Conservation (phyloP, 2,113 vertebrate genomes). For the Hippoglossus stenolepis region DNA sequence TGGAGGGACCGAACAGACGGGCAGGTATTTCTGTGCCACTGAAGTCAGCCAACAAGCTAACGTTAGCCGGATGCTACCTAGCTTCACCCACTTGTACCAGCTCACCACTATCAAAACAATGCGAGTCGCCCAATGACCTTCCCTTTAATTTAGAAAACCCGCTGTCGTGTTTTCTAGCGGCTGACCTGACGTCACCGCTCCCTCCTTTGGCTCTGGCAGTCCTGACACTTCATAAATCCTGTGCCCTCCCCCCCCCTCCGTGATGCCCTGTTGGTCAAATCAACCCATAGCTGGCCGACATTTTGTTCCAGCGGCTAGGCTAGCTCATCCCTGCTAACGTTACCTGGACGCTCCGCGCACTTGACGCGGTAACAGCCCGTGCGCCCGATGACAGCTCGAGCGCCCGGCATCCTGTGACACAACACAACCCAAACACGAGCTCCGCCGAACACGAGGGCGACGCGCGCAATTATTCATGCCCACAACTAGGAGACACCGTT, state of each 20-base stretch:
- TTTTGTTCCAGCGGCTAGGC: constrained; percentile 86
- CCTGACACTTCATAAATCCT: constrained; percentile 33
- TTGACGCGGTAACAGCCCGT: constrained; percentile 29
- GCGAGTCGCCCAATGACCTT: constrained; percentile 53
- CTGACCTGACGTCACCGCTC: constrained; percentile 12
- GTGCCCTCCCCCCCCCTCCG: constrained; percentile 16
- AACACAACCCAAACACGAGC: background rate
- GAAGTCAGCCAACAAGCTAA: constrained; percentile 39
- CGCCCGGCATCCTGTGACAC: constrained; percentile 23
- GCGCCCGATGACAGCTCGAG: constrained; percentile 65
- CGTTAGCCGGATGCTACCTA: constrained; percentile 40
- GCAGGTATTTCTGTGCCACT: constrained; percentile 5
- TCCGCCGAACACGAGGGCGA: background rate
- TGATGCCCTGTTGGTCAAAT: constrained; percentile 60
- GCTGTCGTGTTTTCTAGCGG: constrained; percentile 22
- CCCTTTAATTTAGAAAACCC: background rate
- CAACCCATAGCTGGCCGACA: constrained; percentile 88
- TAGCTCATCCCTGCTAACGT: constrained; percentile 66
- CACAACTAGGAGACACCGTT: constrained; percentile 16
- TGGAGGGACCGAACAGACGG: background rate
- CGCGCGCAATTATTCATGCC: background rate
- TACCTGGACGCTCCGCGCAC: constrained; percentile 65
- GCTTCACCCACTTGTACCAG: constrained; percentile 35
- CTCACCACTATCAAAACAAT: constrained; percentile 60
- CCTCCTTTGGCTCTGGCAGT: background rate